Evolutionary conservation across 2,113 vertebrate genomes (phyloP), one percentile per base, ranked within the genome.

Genomic region (Sclerurus mexicanus): DNA sequence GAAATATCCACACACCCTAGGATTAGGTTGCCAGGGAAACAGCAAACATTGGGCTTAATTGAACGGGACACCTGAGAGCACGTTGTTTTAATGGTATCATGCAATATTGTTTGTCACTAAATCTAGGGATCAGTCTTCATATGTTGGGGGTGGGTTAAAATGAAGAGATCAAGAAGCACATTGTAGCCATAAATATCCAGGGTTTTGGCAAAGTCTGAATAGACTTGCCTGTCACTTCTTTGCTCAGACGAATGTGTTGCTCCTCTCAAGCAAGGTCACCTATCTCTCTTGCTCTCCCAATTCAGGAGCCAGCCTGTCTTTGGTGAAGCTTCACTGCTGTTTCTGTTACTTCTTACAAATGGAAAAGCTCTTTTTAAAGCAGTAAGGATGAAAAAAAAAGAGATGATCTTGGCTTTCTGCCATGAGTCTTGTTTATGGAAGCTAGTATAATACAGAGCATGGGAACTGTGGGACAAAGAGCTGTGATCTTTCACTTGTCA

Each of bases 1-100:
- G 75, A 82, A 92, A 68, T 82, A 87, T 9, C 76, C 74, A n/a
- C 47, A 80, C 72, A 33, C 35, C 27, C 67, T 71, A 47, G 78
- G 47, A 91, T 83, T 88, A 93, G 39, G 82, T 92, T 95, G 60
- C 64, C 62, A 27, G 25, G 77, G 64, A 60, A 96, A 84, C 79
- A 7, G 53, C 83, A 89, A 92, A 68, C 47, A 55, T 42, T 67
- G 27, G 58, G 8, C 25, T 92, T 87, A 60, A 63, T 77, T 86
- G 75, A 58, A 39, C 64, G 58, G n/a, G 68, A 33, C 60, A 72
- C 39, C 60, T 75, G 30, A 69, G 31, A 86, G 47, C 19, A 39
- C 31, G 31, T 47, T 76, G 30, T 7, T 73, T 80, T 67, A 47
- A 49, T 63, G 39, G 2, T 87, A 14, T 55, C 83, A 24, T 58